Conservation (phyloP, 2,888 invertebrate species). For the Sepiola atlantica region DNA sequence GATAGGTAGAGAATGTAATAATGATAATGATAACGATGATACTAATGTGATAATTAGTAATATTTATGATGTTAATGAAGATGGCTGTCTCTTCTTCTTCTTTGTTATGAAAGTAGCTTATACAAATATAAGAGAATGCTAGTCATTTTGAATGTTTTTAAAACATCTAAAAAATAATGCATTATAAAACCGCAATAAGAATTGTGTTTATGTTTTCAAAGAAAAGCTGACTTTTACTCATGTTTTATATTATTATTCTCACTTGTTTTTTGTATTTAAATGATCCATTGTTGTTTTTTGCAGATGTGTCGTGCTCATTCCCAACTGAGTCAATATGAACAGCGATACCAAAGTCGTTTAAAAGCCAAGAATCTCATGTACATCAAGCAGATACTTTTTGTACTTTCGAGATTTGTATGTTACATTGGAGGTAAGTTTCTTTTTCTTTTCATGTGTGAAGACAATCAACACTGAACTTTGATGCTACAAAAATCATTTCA, state of each 20-base stretch:
- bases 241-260: background rate
- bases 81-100: too few relatives aligned
- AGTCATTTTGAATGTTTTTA: too few relatives aligned
- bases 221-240: background rate
- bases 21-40: too few relatives aligned
- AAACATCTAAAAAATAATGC: too few relatives aligned
- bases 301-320: conserved; percentile 69
- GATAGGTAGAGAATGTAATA: too few relatives aligned
- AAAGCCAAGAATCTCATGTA: conserved; percentile 86
- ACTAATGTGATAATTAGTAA: too few relatives aligned
- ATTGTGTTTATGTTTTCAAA: background rate
- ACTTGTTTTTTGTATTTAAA: background rate
- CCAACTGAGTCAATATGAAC: conserved; percentile 75
- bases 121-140: too few relatives aligned
- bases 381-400: conserved; percentile 87
- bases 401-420: conserved; percentile 78
- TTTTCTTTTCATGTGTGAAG: too few relatives aligned
- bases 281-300: background rate
- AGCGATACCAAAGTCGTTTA: conserved; percentile 81
- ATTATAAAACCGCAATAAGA: background rate
- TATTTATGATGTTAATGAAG: too few relatives aligned
- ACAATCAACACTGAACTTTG: too few relatives aligned
- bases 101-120: too few relatives aligned
- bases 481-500: too few relatives aligned
- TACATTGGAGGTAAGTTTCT: conserved; percentile 63